Evolutionary conservation across 2,113 vertebrate genomes (phyloP).

Genomic region (Camelus bactrianus): DNA sequence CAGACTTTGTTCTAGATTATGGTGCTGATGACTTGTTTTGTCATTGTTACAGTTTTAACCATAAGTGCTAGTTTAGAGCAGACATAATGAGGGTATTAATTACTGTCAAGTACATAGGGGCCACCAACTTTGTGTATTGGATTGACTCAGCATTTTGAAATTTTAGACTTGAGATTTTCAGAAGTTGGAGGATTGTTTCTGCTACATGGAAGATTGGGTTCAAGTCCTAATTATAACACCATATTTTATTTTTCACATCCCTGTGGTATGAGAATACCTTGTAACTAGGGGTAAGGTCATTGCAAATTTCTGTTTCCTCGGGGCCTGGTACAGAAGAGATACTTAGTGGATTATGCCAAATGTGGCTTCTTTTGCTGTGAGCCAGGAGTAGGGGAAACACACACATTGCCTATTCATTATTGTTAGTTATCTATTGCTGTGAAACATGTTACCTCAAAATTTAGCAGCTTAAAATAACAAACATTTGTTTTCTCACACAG

Average conservation of each 20-base stretch:
- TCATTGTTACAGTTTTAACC: constrained; percentile 8
- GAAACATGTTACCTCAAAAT: constrained; percentile 1
- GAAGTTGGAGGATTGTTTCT: background rate
- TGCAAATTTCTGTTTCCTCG: constrained; percentile 5
- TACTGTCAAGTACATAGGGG: background rate
- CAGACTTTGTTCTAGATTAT: constrained; percentile 14
- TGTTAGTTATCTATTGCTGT: background rate
- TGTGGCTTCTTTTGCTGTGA: background rate
- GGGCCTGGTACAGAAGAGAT: background rate
- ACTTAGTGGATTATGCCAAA: constrained; percentile 27
- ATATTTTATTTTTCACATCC: background rate
- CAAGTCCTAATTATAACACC: background rate
- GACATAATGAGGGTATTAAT: background rate
- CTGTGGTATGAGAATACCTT: constrained; percentile 13
- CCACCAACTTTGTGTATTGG: background rate
- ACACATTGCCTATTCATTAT: background rate
- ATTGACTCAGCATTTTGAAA: constrained; percentile 19
- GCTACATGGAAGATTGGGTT: background rate
- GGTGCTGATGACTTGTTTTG: constrained; percentile 17
- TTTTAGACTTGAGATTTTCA: constrained; percentile 25
- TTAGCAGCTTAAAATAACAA: constrained; percentile 17
- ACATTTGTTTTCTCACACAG: constrained; percentile 3
- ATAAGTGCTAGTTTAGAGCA: background rate
- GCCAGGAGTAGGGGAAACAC: background rate
- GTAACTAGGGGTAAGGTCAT: background rate